phyloP scores from a whole-genome alignment of 2,113 vertebrate species.

The Percina caprodes region DNA sequence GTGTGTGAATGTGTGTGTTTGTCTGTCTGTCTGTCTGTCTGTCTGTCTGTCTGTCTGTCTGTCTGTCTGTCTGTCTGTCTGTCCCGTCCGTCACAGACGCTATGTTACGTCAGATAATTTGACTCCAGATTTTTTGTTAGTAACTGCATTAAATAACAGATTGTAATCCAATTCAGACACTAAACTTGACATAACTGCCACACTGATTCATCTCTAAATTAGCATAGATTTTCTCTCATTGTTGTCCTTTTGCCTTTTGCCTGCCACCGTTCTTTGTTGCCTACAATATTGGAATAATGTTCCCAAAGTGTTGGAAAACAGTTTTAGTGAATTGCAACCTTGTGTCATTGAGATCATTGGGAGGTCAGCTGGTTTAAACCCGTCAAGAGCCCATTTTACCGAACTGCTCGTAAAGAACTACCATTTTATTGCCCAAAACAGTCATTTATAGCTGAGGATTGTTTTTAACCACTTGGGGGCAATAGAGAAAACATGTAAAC shows the following conservation, averaged over 20 bases:
- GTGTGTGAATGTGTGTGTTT: slow-evolving; percentile 21
- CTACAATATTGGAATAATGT: not conserved
- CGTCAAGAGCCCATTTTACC: not conserved
- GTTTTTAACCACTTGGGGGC: too few relatives aligned
- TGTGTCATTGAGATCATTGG: not conserved
- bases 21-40: slow-evolving; percentile 16
- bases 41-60: not conserved
- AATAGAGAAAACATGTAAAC: too few relatives aligned
- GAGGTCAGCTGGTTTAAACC: not conserved
- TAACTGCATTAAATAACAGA: too few relatives aligned
- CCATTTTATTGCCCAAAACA: too few relatives aligned
- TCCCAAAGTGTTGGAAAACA: not conserved
- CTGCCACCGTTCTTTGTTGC: not conserved
- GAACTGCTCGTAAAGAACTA: not conserved
- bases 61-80: not conserved
- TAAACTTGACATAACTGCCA: not conserved
- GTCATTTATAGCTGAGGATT: not conserved
- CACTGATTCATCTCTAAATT: not conserved
- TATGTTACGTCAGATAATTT: not conserved
- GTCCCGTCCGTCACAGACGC: too few relatives aligned
- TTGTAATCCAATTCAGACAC: too few relatives aligned
- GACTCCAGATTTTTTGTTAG: not conserved
- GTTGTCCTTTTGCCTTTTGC: not conserved
- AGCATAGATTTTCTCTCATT: not conserved
- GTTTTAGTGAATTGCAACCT: not conserved